phyloP scores from a whole-genome alignment of 2,888 invertebrate genomes.

The Lamellibrachia columna region DNA sequence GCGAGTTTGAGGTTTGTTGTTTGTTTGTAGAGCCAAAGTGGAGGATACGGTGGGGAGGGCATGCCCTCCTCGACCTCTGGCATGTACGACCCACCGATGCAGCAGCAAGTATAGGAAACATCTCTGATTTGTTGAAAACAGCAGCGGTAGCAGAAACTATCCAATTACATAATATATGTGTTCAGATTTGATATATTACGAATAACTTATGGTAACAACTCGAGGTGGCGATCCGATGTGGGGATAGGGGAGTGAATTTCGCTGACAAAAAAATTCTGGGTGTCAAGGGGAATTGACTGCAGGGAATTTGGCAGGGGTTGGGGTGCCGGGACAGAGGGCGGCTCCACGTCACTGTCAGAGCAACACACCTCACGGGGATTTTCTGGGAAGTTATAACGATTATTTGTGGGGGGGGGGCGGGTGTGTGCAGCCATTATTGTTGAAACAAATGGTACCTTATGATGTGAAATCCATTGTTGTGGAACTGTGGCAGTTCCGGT shows the following conservation, averaged over 20 bases:
- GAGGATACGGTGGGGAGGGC: conserved; percentile 41
- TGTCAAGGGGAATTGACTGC: neutral
- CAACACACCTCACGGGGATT: neutral
- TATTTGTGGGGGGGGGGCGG: neutral
- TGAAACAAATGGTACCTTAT: neutral
- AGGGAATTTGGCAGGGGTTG: neutral
- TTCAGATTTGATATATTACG: neutral
- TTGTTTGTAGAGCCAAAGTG: conserved; percentile 27
- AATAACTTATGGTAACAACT: neutral
- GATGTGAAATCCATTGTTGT: conserved; percentile 9
- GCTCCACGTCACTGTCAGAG: neutral
- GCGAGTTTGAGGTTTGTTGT: neutral
- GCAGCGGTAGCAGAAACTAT: neutral
- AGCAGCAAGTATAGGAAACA: conserved; percentile 23
- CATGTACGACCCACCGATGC: conserved; percentile 43
- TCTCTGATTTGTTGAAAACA: neutral
- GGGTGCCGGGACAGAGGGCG: neutral
- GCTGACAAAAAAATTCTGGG: neutral
- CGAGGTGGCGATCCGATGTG: neutral
- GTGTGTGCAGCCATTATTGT: neutral
- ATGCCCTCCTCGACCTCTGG: conserved; percentile 44
- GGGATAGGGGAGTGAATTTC: neutral
- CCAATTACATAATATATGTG: conserved; percentile 11
- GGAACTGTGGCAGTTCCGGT: neutral
- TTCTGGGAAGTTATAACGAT: neutral